phyloP scores from a whole-genome alignment of 1,140 invertebrate species.

The Rhyzopertha dominica region DNA sequence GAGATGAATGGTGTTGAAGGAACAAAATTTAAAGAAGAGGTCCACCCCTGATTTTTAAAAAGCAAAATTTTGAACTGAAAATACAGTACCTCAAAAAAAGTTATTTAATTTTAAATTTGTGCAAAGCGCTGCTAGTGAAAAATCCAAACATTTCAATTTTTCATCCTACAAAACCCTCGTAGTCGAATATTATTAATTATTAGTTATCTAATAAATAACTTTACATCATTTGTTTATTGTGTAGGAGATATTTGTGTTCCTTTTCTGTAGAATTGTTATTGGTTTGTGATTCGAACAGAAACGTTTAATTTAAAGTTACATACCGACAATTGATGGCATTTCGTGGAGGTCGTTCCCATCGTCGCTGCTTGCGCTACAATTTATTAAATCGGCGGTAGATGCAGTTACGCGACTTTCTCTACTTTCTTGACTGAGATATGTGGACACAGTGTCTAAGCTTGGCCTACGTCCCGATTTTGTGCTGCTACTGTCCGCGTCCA shows the following conservation, averaged over 20 bases:
- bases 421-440: constrained; percentile 80
- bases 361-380: constrained; percentile 67
- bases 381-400: constrained; percentile 65
- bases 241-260: too few species aligned
- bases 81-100: neutral
- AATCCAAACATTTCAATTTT: constrained; percentile 15
- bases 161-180: too few species aligned
- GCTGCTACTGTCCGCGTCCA: constrained; percentile 63
- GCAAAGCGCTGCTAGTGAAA: neutral
- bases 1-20: too few species aligned
- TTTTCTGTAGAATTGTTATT: too few species aligned
- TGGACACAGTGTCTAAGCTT: constrained; percentile 81
- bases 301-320: too few species aligned
- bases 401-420: constrained; percentile 53
- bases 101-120: neutral
- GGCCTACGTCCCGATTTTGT: constrained; percentile 67
- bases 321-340: constrained; percentile 49
- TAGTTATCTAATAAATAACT: too few species aligned
- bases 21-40: too few species aligned
- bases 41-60: too few species aligned
- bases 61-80: too few species aligned
- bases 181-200: too few species aligned
- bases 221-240: too few species aligned
- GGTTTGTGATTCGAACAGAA: too few species aligned
- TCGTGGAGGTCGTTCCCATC: constrained; percentile 48